Conservation (phyloP, 1,140 invertebrate genomes). For the Dendroctonus ponderosae region DNA sequence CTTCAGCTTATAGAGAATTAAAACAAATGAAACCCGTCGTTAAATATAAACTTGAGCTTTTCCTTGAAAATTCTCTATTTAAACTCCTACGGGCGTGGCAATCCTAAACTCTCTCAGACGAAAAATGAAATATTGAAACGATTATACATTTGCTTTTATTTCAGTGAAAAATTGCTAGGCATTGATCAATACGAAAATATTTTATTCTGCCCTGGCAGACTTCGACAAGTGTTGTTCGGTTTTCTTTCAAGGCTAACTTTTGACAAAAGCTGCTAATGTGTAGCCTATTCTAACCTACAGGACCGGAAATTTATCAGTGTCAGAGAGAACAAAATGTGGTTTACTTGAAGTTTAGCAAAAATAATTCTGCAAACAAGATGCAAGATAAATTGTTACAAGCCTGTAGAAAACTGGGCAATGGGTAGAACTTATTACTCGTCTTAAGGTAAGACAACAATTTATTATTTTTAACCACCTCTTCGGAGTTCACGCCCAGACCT, state of each 20-base stretch:
- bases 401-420: constrained; percentile 12
- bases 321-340: constrained; percentile 14
- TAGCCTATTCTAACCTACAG: constrained; percentile 12
- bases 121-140: too few species aligned
- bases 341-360: constrained; percentile 11
- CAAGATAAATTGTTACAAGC: constrained; percentile 18
- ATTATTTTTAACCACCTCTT: constrained; percentile 17
- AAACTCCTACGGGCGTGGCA: too few species aligned
- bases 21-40: too few species aligned
- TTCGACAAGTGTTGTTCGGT: too few species aligned
- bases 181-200: too few species aligned
- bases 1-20: too few species aligned
- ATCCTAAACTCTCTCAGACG: too few species aligned
- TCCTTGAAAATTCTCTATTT: too few species aligned
- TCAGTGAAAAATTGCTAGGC: too few species aligned
- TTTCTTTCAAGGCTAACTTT: neutral
- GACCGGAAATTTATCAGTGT: constrained; percentile 19
- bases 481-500: neutral
- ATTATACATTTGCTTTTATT: too few species aligned
- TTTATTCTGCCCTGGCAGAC: too few species aligned
- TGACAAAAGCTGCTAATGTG: constrained; percentile 11
- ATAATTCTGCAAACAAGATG: constrained; percentile 18
- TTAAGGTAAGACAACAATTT: constrained; percentile 19
- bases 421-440: constrained; percentile 15
- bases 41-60: too few species aligned